These are phyloP conservation scores for Danio albolineatus DNA, from an alignment of 2,797 vertebrate species.

Conservation along the genomic window DNA sequence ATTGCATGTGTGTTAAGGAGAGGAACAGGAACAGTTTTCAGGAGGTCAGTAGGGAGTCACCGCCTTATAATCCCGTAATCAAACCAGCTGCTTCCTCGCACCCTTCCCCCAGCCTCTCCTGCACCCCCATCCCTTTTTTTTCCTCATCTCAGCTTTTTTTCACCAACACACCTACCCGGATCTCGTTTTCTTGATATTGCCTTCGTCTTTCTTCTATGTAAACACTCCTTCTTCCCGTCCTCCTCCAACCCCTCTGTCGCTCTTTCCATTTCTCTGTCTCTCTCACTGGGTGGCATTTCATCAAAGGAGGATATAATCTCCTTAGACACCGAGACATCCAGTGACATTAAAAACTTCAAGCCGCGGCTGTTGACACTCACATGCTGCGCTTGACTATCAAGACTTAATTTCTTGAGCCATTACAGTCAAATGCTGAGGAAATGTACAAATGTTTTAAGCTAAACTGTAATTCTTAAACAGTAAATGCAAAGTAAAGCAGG, in stretches of 20 bases:
- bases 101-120: slow-evolving; percentile 29
- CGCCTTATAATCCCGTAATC: slow-evolving; percentile 80
- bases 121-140: slow-evolving; percentile 33
- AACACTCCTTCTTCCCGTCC: slow-evolving; percentile 14
- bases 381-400: slow-evolving; percentile 6
- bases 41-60: slow-evolving; percentile 78
- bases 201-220: slow-evolving; percentile 31
- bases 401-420: slow-evolving; percentile 19
- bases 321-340: slow-evolving; percentile 48
- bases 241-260: not conserved
- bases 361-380: not conserved
- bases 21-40: slow-evolving; percentile 49
- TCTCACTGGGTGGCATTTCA: slow-evolving; percentile 29
- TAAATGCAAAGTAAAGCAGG: not conserved
- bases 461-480: not conserved
- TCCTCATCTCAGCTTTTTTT: slow-evolving; percentile 27
- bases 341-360: slow-evolving; percentile 51
- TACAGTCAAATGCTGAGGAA: not conserved
- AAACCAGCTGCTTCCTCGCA: slow-evolving; percentile 79
- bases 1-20: slow-evolving; percentile 54
- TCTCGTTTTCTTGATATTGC: slow-evolving; percentile 38
- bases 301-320: slow-evolving; percentile 56
- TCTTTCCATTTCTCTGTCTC: not conserved
- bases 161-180: slow-evolving; percentile 7
- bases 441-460: not conserved